A percentile compares a stretch with the other conserved stretches of the same genome.
Evolutionary conservation across 2,113 vertebrate species (phyloP).

Genomic region (Chroicocephalus ridibundus): DNA sequence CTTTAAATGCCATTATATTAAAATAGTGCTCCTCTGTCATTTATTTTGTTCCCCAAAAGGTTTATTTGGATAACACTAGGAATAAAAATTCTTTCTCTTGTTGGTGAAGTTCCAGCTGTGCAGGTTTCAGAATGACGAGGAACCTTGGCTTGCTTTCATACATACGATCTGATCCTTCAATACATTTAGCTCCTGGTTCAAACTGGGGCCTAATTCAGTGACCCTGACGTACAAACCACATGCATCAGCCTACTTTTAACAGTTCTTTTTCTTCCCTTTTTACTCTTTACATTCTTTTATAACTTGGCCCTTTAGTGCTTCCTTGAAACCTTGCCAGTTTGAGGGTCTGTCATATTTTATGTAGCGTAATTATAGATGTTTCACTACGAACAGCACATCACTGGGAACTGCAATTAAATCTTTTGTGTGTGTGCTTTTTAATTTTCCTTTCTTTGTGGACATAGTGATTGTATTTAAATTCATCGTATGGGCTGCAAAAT

Average conservation of each 20-base stretch:
- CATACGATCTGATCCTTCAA: background rate
- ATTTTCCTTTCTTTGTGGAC: background rate
- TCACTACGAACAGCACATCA: background rate
- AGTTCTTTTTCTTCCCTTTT: background rate
- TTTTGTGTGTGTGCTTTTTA: background rate
- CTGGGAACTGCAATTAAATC: background rate
- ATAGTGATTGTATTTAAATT: background rate
- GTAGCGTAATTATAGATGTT: background rate
- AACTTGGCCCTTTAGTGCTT: background rate
- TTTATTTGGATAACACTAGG: background rate
- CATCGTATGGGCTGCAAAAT: background rate
- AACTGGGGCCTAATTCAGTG: background rate
- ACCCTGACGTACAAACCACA: background rate
- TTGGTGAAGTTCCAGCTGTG: background rate
- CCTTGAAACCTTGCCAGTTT: background rate
- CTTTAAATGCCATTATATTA: background rate
- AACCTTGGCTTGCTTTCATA: background rate
- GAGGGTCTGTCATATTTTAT: background rate
- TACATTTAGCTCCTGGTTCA: background rate
- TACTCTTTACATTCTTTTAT: background rate
- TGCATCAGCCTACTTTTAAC: background rate
- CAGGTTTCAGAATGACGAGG: background rate
- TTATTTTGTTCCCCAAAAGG: background rate
- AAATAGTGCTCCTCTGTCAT: background rate
- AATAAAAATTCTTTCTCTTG: background rate